These are phyloP conservation scores for Forficula auricularia DNA, from an alignment of 1,140 invertebrate species.

Conservation along the genomic window DNA sequence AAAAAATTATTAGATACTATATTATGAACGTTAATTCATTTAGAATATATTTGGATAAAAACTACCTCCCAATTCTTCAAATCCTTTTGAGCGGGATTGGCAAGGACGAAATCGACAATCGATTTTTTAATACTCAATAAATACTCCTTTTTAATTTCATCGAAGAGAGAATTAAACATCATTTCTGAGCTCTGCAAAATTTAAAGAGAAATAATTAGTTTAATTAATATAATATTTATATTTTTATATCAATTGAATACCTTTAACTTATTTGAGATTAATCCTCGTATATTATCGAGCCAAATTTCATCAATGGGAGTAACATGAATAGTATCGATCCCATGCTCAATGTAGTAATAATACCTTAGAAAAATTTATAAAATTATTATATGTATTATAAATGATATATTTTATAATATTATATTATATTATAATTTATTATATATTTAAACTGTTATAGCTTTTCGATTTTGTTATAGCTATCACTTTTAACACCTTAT, in stretches of 20 bases:
- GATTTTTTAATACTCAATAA: constrained; percentile 72
- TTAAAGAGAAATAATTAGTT: neutral
- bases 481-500: too few relatives aligned
- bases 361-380: constrained; percentile 36
- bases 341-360: constrained; percentile 77
- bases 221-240: constrained; percentile 5
- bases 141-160: constrained; percentile 52
- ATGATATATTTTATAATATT: constrained; percentile 1
- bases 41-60: too few relatives aligned
- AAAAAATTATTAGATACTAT: too few relatives aligned
- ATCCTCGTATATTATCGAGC: constrained; percentile 32
- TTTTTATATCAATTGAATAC: constrained; percentile 2
- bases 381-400: too few relatives aligned
- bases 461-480: neutral
- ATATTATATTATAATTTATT: neutral
- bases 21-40: too few relatives aligned
- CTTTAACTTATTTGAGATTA: constrained; percentile 28
- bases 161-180: constrained; percentile 19
- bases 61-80: too few relatives aligned
- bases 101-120: constrained; percentile 70
- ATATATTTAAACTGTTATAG: neutral
- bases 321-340: constrained; percentile 70
- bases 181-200: neutral
- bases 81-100: constrained; percentile 37
- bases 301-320: constrained; percentile 45